Base-by-base conservation (phyloP, 2,113 vertebrate genomes). In the Lichenostomus cassidix region DNA sequence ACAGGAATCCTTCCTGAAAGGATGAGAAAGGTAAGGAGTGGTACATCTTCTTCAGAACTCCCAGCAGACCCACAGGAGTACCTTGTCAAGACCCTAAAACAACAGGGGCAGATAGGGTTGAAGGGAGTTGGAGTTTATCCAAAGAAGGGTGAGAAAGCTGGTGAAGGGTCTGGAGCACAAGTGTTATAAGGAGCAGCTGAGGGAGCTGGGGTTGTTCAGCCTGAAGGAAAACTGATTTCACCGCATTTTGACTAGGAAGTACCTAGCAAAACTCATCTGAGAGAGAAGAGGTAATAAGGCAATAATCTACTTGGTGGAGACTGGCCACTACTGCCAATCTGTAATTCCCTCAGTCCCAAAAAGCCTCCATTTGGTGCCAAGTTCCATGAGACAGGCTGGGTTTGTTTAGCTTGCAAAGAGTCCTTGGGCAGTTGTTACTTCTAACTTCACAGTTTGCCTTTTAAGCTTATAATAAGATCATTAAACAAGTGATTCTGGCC, bases 201-300 rank as follows among this genome's bases (percentile, higher is more conserved):
- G 10, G 8, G 7, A 90, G 10, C 35, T 62, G 25, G 47, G 4
- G 10, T 7, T 35, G 15, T 83, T 76, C 16, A 69, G 47, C 41
- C n/a, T 42, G 8, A 76, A 47, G 20, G 5, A 87, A 82, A 83
- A 5, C 28, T 52, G 41, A 41, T 35, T 52, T 46, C 44, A 44
- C 3, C n/a, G 52, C 15, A 39, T 2, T 44, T 55, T 0, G 1
- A 55, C 28, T 31, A 70, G 29, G 9, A 93, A 78, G 7, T 23
- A 58, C 25, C 14, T 58, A 50, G 27, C 22, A 74, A 64, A 84
- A 74, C 28, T 63, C 19, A 20, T 39, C 53, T 31, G 35, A 82
- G 50, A 73, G 1, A 56, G 9, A 77, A 74, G 25, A 68, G 8
- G 7, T 12, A 84, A 74, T 10, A 11, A 83, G 87, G 33, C 25